These are phyloP conservation scores for Cylloceria caligata DNA, from an alignment of 2,888 invertebrate species.

Conservation along the genomic window DNA sequence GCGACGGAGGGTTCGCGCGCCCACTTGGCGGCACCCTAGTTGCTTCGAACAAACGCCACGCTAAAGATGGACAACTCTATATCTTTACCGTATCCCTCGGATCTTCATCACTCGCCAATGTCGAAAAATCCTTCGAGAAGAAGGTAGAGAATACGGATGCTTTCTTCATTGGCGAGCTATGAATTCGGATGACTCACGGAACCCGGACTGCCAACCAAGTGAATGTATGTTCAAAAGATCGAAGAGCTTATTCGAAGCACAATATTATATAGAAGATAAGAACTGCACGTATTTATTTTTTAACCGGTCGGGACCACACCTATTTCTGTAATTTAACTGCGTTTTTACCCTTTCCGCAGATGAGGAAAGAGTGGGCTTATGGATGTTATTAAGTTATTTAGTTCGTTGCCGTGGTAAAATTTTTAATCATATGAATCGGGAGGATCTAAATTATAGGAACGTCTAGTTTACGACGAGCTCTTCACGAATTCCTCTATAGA, in stretches of 20 bases:
- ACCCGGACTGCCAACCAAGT: constrained; percentile 5
- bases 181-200: constrained; percentile 33
- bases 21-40: constrained; percentile 24
- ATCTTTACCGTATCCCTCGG: neutral
- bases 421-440: too few species aligned
- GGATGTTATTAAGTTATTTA: too few species aligned
- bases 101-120: constrained; percentile 34
- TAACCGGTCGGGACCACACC: neutral
- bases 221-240: constrained; percentile 25
- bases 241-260: neutral
- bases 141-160: constrained; percentile 3
- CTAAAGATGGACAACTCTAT: neutral
- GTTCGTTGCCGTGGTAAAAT: too few species aligned
- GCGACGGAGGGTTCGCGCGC: constrained; percentile 34
- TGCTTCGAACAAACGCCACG: constrained; percentile 23
- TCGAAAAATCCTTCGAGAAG: constrained; percentile 18
- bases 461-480: too few species aligned
- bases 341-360: too few species aligned
- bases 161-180: constrained; percentile 28
- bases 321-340: neutral
- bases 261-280: neutral
- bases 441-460: too few species aligned
- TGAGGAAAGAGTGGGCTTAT: too few species aligned
- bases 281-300: constrained; percentile 4
- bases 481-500: too few species aligned